A percentile compares a stretch with the other conserved stretches of the same genome.
Evolutionary conservation across 2,888 invertebrate genomes (phyloP).

Genomic region (Aphidius colemani): DNA sequence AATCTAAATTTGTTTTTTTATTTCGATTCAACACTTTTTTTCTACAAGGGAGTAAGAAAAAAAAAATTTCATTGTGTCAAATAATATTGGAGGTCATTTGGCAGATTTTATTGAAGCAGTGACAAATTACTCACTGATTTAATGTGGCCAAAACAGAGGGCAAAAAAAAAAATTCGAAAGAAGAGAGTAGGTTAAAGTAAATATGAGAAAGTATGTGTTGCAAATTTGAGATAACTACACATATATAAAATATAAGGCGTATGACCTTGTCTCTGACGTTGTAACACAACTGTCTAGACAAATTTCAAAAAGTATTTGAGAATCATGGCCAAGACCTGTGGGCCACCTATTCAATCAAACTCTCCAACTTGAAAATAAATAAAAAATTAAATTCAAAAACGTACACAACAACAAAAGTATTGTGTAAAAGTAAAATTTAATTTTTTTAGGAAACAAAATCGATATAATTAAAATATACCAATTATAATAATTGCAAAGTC

Average conservation of each 20-base stretch:
- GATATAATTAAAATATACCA: constrained; percentile 50
- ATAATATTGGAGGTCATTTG: not conserved
- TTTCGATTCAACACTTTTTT: not conserved
- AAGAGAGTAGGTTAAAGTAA: too few relatives aligned
- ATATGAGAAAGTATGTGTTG: too few relatives aligned
- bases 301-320: too few relatives aligned
- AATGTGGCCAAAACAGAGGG: not conserved
- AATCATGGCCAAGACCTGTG: too few relatives aligned
- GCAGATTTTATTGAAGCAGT: not conserved
- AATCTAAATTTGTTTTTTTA: constrained; percentile 18
- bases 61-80: too few relatives aligned
- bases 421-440: constrained; percentile 9
- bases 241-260: not conserved
- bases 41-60: not conserved
- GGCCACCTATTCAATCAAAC: not conserved
- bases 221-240: too few relatives aligned
- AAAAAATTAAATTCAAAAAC: constrained; percentile 3
- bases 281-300: not conserved
- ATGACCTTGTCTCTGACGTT: not conserved
- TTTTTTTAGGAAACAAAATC: too few relatives aligned
- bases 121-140: too few relatives aligned
- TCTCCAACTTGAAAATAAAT: not conserved
- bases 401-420: constrained; percentile 17
- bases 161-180: not conserved
- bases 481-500: constrained; percentile 33